Evolutionary conservation across 2,888 invertebrate genomes (phyloP).

Genomic region (Sinodicranocentrus sp.): DNA sequence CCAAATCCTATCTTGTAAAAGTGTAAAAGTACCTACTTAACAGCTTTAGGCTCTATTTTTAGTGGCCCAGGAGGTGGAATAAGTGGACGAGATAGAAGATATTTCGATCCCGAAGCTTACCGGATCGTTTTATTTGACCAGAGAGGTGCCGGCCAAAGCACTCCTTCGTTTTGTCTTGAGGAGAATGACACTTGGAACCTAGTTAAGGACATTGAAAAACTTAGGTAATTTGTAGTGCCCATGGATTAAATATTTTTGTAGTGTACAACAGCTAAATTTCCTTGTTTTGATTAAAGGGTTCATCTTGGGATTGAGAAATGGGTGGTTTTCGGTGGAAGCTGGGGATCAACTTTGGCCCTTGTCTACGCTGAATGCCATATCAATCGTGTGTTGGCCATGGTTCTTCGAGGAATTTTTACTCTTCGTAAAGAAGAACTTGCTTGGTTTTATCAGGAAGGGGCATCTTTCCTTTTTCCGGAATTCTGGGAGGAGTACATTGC

Average conservation of each 20-base stretch:
- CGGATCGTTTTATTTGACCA: slow-evolving; percentile 65
- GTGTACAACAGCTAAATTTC: too few relatives aligned
- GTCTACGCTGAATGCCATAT: slow-evolving; percentile 63
- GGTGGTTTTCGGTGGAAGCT: slow-evolving; percentile 68
- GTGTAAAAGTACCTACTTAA: too few relatives aligned
- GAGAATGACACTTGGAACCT: slow-evolving; percentile 70
- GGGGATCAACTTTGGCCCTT: slow-evolving; percentile 62
- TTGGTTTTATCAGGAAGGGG: slow-evolving; percentile 71
- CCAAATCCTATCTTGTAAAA: too few relatives aligned
- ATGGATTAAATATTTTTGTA: background rate
- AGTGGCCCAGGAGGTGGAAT: slow-evolving; percentile 69
- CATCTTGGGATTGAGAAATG: slow-evolving; percentile 64
- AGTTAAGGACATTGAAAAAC: slow-evolving; percentile 65
- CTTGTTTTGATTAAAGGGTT: slow-evolving; percentile 23
- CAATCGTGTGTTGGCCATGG: slow-evolving; percentile 57
- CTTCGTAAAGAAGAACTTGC: slow-evolving; percentile 53
- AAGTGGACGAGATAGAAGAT: slow-evolving; percentile 58
- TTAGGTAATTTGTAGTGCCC: slow-evolving; percentile 36
- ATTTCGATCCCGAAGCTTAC: slow-evolving; percentile 66
- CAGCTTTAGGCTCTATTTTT: too few relatives aligned
- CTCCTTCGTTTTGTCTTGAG: slow-evolving; percentile 63
- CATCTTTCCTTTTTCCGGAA: slow-evolving; percentile 67
- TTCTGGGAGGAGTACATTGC: slow-evolving; percentile 62
- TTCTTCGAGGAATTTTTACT: slow-evolving; percentile 68
- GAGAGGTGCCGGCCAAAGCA: slow-evolving; percentile 63